Percentiles rank a stretch among this genome's conserved stretches.
These are phyloP conservation scores for Promerops cafer DNA, from an alignment of 2,113 vertebrate genomes.

Conservation along the genomic window DNA sequence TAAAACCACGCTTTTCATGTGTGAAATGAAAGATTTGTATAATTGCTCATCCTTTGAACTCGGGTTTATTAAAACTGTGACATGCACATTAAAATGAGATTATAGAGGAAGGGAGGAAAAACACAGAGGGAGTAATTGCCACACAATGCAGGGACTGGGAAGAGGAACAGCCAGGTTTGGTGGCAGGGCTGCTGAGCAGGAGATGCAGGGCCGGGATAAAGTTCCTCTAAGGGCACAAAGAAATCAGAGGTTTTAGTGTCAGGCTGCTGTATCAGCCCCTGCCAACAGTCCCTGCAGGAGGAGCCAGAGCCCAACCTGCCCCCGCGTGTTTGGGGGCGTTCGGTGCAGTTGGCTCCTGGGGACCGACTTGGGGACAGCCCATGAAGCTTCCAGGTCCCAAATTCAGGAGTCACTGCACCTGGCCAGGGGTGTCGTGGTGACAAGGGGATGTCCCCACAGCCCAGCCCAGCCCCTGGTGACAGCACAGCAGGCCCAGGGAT, in stretches of 20 bases:
- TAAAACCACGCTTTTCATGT: slow-evolving; percentile 27
- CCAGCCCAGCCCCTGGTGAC: no score
- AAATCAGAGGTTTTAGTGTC: neutral
- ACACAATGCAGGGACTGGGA: neutral
- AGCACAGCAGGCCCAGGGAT: no score
- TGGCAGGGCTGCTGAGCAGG: neutral
- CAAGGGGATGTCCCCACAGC: neutral
- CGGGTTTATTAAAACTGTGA: slow-evolving; percentile 37
- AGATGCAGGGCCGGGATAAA: neutral
- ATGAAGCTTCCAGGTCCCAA: neutral
- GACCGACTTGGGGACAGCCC: neutral
- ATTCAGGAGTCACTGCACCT: neutral
- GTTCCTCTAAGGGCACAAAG: neutral
- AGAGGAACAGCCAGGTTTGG: neutral
- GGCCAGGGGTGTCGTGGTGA: neutral
- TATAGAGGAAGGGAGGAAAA: slow-evolving; percentile 27
- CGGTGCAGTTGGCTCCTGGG: neutral
- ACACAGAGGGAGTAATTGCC: neutral
- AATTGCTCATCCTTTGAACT: slow-evolving; percentile 62
- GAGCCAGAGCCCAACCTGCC: neutral
- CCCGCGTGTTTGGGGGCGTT: accelerated
- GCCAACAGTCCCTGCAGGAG: neutral
- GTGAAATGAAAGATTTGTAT: slow-evolving; percentile 60
- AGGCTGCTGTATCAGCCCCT: neutral
- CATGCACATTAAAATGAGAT: slow-evolving; percentile 36